These are phyloP conservation scores for Gastracanthus pulcherrimus DNA, from an alignment of 2,888 invertebrate species.

Conservation along the genomic window DNA sequence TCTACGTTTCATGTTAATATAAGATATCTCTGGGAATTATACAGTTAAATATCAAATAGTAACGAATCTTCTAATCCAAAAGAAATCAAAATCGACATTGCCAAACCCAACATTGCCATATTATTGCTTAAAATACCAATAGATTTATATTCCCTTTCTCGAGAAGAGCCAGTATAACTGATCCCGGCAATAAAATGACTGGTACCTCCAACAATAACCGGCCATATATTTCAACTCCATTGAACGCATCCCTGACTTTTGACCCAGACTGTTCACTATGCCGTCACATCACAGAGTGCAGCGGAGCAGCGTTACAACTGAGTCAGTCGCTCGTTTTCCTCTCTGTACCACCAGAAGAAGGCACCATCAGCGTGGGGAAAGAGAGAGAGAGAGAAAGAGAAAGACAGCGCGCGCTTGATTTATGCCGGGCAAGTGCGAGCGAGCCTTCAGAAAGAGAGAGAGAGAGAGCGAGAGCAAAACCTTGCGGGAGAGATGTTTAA, in stretches of 20 bases:
- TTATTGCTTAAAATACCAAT: no score
- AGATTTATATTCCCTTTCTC: no score
- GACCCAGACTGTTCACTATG: neutral
- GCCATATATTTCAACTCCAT: neutral
- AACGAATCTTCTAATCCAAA: no score
- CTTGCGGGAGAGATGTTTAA: conserved; percentile 27
- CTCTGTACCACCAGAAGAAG: neutral
- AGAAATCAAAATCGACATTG: no score
- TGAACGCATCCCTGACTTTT: conserved; percentile 14
- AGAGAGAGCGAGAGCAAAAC: neutral
- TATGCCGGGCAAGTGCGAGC: conserved; percentile 43
- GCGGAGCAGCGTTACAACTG: neutral
- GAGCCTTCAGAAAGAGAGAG: neutral
- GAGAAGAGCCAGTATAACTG: neutral
- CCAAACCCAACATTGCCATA: no score
- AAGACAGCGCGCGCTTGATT: conserved; percentile 33
- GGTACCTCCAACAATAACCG: neutral
- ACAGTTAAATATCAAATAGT: no score
- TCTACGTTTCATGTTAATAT: no score
- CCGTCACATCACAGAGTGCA: no score
- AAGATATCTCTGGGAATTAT: no score
- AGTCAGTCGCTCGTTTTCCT: conserved; percentile 10
- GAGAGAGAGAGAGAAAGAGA: no score
- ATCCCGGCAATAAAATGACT: neutral
- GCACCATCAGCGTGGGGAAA: neutral